Conservation (phyloP, 1,140 invertebrate genomes). For the Drosophila nannoptera region DNA sequence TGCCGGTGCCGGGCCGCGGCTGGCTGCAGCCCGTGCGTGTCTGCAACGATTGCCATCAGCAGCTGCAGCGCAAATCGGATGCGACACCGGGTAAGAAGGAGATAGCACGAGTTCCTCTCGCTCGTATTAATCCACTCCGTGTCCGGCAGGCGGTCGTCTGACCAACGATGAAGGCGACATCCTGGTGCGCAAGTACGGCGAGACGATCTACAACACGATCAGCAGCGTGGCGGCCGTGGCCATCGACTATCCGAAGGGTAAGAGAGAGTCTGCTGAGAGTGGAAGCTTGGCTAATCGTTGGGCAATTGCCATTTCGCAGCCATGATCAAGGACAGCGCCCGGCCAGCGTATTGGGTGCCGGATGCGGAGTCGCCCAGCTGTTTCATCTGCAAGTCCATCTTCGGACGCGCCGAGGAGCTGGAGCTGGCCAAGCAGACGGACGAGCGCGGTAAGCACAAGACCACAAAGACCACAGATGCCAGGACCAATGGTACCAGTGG, state of each 20-base stretch:
- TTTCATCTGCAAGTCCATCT: slow-evolving; percentile 83
- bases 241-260: slow-evolving; percentile 79
- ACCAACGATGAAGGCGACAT: slow-evolving; percentile 80
- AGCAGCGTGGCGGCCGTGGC: slow-evolving; percentile 82
- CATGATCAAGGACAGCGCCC: slow-evolving; percentile 88
- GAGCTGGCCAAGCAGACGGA: slow-evolving; percentile 25
- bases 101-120: background rate
- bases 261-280: background rate
- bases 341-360: slow-evolving; percentile 90
- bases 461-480: background rate
- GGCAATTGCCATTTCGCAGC: slow-evolving; percentile 76
- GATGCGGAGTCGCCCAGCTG: slow-evolving; percentile 86
- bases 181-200: slow-evolving; percentile 82
- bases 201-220: slow-evolving; percentile 83
- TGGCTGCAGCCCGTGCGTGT: slow-evolving; percentile 85
- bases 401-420: slow-evolving; percentile 80
- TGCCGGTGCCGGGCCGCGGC: slow-evolving; percentile 84
- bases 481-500: background rate
- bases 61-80: slow-evolving; percentile 62
- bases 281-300: background rate
- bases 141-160: slow-evolving; percentile 35
- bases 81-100: slow-evolving; percentile 61
- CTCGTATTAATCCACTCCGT: background rate
- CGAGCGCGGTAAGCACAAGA: slow-evolving; percentile 5
- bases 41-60: slow-evolving; percentile 83